These are phyloP conservation scores for Gortyna flavago DNA, from an alignment of 2,888 invertebrate genomes.

Conservation along the genomic window DNA sequence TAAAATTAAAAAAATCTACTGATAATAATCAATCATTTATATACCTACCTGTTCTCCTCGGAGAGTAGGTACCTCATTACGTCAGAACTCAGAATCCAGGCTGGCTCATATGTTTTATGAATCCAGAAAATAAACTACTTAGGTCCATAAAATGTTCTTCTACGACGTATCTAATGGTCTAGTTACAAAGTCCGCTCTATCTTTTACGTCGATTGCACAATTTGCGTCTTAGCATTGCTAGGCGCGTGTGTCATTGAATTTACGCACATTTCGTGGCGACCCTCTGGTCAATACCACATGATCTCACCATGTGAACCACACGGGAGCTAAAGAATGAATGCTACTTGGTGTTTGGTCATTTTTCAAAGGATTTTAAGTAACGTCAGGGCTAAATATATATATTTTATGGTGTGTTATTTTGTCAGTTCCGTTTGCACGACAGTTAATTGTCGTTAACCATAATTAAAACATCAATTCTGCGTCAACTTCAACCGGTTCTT, in stretches of 20 bases:
- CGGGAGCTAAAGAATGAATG: slow-evolving; percentile 32
- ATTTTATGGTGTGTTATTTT: neutral
- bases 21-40: neutral
- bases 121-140: slow-evolving; percentile 6
- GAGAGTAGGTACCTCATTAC: neutral
- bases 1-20: neutral
- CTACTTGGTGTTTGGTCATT: slow-evolving; percentile 11
- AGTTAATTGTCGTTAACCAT: neutral
- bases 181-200: slow-evolving; percentile 46
- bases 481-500: neutral
- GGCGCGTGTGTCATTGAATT: slow-evolving; percentile 74
- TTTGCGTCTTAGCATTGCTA: slow-evolving; percentile 72
- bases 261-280: slow-evolving; percentile 68
- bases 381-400: slow-evolving; percentile 31
- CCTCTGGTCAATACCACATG: slow-evolving; percentile 60
- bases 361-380: slow-evolving; percentile 23
- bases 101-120: neutral
- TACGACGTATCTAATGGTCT: slow-evolving; percentile 19
- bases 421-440: neutral
- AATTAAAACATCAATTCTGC: neutral
- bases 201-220: slow-evolving; percentile 68
- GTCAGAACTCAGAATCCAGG: neutral
- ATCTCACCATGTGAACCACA: slow-evolving; percentile 57
- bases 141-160: slow-evolving; percentile 12
- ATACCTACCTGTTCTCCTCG: neutral